These are phyloP conservation scores for Pipistrellus pipistrellus DNA, from an alignment of 2,797 vertebrate genomes.

Conservation along the genomic window DNA sequence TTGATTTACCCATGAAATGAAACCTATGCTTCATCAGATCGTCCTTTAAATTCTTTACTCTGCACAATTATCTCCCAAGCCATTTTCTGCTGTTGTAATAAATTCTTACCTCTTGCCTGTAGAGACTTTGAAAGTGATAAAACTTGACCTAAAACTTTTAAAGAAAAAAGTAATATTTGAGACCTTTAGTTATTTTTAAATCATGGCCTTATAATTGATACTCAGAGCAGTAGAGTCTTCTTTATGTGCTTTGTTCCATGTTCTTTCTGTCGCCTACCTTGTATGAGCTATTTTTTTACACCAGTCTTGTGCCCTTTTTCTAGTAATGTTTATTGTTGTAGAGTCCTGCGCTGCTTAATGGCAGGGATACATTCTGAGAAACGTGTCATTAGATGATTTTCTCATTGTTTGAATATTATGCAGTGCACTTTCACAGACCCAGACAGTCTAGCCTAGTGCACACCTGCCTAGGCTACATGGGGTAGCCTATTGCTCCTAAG, in stretches of 20 bases:
- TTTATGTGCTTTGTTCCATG: neutral
- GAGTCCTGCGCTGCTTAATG: neutral
- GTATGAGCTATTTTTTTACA: neutral
- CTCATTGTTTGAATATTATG: neutral
- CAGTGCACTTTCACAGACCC: neutral
- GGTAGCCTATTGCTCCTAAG: neutral
- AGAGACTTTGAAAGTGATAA: conserved; percentile 71
- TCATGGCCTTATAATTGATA: neutral
- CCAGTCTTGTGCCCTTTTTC: neutral
- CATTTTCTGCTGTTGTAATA: conserved; percentile 72
- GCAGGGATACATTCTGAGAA: neutral
- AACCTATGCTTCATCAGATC: conserved; percentile 57
- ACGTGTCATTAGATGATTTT: neutral
- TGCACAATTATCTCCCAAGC: conserved; percentile 66
- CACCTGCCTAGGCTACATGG: neutral
- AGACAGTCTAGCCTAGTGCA: neutral
- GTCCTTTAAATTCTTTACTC: conserved; percentile 68
- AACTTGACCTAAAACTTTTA: conserved; percentile 64
- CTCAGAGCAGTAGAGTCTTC: neutral
- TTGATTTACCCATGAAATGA: conserved; percentile 81
- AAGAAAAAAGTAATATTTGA: conserved; percentile 56
- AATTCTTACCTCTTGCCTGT: conserved; percentile 62
- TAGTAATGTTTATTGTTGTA: conserved; percentile 14
- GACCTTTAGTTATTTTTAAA: conserved; percentile 35
- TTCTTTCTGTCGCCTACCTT: neutral